Evolutionary conservation across 2,888 invertebrate genomes (phyloP).

Genomic region (Malthinus flaveolus): DNA sequence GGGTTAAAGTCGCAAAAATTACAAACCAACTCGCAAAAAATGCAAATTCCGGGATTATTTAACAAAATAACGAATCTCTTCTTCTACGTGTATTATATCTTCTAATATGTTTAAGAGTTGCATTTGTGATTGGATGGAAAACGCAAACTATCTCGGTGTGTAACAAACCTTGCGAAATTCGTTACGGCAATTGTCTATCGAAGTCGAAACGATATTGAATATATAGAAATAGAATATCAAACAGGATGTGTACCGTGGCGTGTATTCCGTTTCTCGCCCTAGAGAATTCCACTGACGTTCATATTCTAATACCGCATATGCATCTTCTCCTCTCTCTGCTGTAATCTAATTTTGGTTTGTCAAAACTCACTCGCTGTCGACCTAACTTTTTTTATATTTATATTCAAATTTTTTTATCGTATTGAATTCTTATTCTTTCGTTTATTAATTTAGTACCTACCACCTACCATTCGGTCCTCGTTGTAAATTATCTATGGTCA

Average conservation of each 20-base stretch:
- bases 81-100: no score
- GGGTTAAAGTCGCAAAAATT: no score
- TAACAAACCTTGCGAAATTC: conserved; percentile 11
- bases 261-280: conserved; percentile 15
- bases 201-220: conserved; percentile 23
- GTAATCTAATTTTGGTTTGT: conserved; percentile 22
- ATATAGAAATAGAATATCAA: conserved; percentile 25
- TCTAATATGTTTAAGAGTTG: no score
- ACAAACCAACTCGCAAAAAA: no score
- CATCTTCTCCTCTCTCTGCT: conserved; percentile 14
- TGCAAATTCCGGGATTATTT: no score
- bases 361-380: conserved; percentile 8
- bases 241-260: conserved; percentile 13
- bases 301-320: conserved; percentile 21
- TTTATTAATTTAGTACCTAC: no score
- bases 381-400: conserved; percentile 12
- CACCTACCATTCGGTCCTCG: no score
- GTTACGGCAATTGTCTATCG: conserved; percentile 23
- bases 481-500: no score
- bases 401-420: conserved; percentile 12
- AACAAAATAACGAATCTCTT: no score
- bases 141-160: conserved; percentile 9
- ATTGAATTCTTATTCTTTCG: not conserved
- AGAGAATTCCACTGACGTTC: conserved; percentile 20
- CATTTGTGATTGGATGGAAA: conserved; percentile 6